These are phyloP conservation scores for Monoplex corrugatus DNA, from an alignment of 2,888 invertebrate species.

Conservation along the genomic window DNA sequence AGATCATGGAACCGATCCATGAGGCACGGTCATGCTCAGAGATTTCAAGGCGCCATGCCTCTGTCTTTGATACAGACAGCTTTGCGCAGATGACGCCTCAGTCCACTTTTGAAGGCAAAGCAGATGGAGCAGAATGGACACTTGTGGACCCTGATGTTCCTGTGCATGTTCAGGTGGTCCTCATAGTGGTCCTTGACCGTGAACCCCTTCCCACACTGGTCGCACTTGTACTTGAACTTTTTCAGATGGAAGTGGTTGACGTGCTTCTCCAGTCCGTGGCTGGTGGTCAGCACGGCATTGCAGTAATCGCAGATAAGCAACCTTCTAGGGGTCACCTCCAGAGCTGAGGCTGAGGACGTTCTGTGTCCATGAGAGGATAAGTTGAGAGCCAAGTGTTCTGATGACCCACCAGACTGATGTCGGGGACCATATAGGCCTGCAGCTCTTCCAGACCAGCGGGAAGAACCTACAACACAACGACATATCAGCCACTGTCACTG, in stretches of 20 bases:
- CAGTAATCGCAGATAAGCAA: conserved; percentile 32
- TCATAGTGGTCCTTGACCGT: conserved; percentile 44
- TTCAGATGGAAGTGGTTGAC: conserved; percentile 40
- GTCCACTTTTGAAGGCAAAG: conserved; percentile 39
- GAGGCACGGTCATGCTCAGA: too few species aligned
- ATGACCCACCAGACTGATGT: neutral
- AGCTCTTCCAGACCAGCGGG: neutral
- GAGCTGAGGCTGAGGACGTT: neutral
- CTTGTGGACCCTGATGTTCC: conserved; percentile 10
- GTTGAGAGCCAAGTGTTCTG: neutral
- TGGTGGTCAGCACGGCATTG: conserved; percentile 8
- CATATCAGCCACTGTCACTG: conserved; percentile 19
- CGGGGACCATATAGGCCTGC: neutral
- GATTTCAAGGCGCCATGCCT: neutral
- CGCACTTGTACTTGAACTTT: conserved; percentile 42
- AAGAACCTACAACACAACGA: conserved; percentile 31
- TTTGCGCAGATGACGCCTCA: conserved; percentile 27
- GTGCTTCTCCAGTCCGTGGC: conserved; percentile 40
- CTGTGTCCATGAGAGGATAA: neutral
- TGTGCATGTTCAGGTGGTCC: conserved; percentile 45
- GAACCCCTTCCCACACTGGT: conserved; percentile 40
- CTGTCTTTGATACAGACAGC: conserved; percentile 26
- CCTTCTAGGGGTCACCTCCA: neutral
- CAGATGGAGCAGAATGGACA: conserved; percentile 29
- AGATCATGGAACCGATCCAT: too few species aligned